These are phyloP conservation scores for Actias luna DNA, from an alignment of 2,888 invertebrate species.

Conservation along the genomic window DNA sequence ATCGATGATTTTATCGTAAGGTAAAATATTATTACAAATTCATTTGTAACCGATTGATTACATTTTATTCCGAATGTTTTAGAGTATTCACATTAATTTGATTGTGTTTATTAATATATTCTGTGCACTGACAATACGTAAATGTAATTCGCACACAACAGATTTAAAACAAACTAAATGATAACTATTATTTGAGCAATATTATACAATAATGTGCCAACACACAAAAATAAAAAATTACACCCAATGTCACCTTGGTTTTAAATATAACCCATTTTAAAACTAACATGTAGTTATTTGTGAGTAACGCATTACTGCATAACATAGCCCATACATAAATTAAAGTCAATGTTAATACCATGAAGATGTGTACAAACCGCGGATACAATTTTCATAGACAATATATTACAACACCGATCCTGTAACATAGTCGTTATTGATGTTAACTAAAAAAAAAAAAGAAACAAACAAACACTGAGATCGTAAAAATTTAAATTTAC, in stretches of 20 bases:
- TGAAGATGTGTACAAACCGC: neutral
- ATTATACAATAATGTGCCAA: too few species aligned
- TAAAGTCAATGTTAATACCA: neutral
- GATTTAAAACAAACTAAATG: neutral
- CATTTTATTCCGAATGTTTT: constrained; percentile 44
- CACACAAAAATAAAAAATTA: too few species aligned
- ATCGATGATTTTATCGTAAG: constrained; percentile 45
- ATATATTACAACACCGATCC: neutral
- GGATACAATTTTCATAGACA: neutral
- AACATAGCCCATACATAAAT: too few species aligned
- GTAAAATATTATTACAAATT: constrained; percentile 52
- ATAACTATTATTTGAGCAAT: neutral
- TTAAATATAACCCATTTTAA: too few species aligned
- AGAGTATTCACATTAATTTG: neutral
- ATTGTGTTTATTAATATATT: constrained; percentile 20
- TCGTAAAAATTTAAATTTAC: neutral
- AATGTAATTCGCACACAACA: neutral
- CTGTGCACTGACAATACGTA: neutral
- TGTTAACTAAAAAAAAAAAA: constrained; percentile 4
- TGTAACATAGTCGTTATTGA: neutral
- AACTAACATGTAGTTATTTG: too few species aligned
- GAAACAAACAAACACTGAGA: constrained; percentile 1
- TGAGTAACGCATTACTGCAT: too few species aligned
- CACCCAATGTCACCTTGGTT: too few species aligned
- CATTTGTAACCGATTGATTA: constrained; percentile 52